A percentile compares a stretch with the other conserved stretches of the same genome.
These are phyloP conservation scores for Strigamia maritima DNA, from an alignment of 2,888 invertebrate genomes.

Conservation along the genomic window DNA sequence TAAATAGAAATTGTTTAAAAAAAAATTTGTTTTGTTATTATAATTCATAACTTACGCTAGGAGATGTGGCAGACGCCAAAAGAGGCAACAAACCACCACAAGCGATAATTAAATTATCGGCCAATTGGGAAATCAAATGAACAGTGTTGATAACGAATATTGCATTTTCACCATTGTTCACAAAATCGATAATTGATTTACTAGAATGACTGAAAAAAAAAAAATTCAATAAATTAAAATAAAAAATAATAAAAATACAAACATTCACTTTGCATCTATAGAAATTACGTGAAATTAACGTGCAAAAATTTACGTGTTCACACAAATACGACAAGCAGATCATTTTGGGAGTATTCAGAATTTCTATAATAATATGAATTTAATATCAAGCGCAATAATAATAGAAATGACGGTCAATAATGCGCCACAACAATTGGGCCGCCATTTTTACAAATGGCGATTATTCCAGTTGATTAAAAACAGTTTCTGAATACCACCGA, in stretches of 20 bases:
- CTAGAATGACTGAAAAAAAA: constrained; percentile 74
- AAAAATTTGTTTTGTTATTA: background rate
- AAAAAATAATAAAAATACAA: background rate
- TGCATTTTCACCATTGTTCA: constrained; percentile 96
- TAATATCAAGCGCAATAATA: no score
- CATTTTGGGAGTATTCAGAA: no score
- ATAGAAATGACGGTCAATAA: no score
- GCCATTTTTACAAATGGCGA: no score
- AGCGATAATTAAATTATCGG: constrained; percentile 97
- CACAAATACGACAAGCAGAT: no score
- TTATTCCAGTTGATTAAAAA: no score
- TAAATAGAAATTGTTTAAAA: constrained; percentile 8
- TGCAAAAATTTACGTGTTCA: no score
- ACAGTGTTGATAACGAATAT: constrained; percentile 99
- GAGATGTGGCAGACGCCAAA: constrained; percentile 95
- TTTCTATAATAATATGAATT: no score
- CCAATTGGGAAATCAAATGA: constrained; percentile 96
- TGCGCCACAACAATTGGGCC: no score
- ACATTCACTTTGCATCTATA: background rate
- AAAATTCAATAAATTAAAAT: background rate
- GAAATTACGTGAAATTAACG: no score
- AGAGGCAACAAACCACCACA: constrained; percentile 95
- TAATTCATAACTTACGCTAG: constrained; percentile 83
- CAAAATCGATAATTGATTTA: constrained; percentile 95
- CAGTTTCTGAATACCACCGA: no score